phyloP scores from a whole-genome alignment of 2,113 vertebrate genomes.

The Labrus mixtus region DNA sequence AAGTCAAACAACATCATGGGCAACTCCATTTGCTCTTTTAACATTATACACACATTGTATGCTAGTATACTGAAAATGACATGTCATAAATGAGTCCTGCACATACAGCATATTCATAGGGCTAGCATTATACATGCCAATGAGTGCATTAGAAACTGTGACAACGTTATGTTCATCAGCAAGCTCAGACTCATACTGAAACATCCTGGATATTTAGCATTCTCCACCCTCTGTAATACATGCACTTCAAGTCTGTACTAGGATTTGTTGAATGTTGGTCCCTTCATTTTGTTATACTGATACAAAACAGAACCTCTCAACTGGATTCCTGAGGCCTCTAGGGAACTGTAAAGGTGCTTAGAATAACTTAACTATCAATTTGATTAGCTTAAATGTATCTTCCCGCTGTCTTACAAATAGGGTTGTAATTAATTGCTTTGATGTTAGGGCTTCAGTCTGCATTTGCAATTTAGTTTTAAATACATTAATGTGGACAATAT shows the following conservation, averaged over 20 bases:
- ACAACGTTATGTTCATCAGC: conserved; percentile 63
- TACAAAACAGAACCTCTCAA: conserved; percentile 1
- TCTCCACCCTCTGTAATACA: conserved; percentile 39
- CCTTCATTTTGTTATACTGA: conserved; percentile 15
- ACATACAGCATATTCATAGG: background rate
- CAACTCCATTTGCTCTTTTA: too few species aligned
- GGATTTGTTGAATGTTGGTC: conserved; percentile 31
- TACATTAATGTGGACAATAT: background rate
- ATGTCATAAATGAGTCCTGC: too few species aligned
- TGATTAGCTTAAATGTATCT: background rate
- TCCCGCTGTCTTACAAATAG: conserved; percentile 9
- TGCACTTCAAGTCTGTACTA: conserved; percentile 11
- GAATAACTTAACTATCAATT: background rate
- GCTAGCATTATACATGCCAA: background rate
- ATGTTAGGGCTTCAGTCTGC: conserved; percentile 1
- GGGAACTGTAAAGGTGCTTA: background rate
- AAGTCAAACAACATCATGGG: too few species aligned
- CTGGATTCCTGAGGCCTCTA: background rate
- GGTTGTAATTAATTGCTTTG: conserved; percentile 3
- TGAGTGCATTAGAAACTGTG: conserved; percentile 32
- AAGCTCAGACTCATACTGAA: conserved; percentile 70
- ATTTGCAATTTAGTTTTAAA: conserved; percentile 10
- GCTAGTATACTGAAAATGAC: background rate
- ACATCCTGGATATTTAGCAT: conserved; percentile 37
- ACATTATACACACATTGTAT: background rate